These are phyloP conservation scores for Colossoma macropomum DNA, from an alignment of 2,113 vertebrate genomes.

Conservation along the genomic window DNA sequence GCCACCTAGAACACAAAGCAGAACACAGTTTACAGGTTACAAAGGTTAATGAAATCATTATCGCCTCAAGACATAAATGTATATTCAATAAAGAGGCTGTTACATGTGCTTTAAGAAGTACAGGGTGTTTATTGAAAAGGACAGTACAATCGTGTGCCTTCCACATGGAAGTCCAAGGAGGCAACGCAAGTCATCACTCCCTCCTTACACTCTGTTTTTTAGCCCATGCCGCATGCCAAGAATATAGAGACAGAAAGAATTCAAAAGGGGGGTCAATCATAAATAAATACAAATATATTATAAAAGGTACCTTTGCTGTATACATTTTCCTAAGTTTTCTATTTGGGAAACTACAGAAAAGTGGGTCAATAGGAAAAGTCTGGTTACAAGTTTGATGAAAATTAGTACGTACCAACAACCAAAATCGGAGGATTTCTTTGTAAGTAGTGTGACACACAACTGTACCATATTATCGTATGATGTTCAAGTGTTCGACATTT, in stretches of 20 bases:
- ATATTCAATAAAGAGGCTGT: background rate
- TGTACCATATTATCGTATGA: too few species aligned
- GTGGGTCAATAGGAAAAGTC: background rate
- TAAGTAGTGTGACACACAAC: background rate
- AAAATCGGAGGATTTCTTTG: background rate
- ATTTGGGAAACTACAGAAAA: background rate
- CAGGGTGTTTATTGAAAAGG: slow-evolving; percentile 75
- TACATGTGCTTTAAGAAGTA: slow-evolving; percentile 44
- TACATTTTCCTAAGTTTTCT: background rate
- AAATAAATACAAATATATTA: slow-evolving; percentile 40
- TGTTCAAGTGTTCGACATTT: too few species aligned
- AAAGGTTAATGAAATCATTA: background rate
- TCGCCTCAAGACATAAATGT: background rate
- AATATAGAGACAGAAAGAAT: slow-evolving; percentile 16
- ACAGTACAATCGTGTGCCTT: slow-evolving; percentile 61
- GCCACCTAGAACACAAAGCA: too few species aligned
- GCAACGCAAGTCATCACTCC: slow-evolving; percentile 20
- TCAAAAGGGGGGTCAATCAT: background rate
- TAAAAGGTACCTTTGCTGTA: background rate
- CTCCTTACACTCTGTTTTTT: slow-evolving; percentile 11
- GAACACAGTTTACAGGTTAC: too few species aligned
- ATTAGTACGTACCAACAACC: too few species aligned
- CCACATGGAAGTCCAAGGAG: slow-evolving; percentile 50
- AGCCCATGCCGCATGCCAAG: slow-evolving; percentile 49
- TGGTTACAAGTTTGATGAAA: background rate